A percentile compares a stretch with the other conserved stretches of the same genome.
phyloP scores from a whole-genome alignment of 2,888 invertebrate species.

The Ectemnius cavifrons region DNA sequence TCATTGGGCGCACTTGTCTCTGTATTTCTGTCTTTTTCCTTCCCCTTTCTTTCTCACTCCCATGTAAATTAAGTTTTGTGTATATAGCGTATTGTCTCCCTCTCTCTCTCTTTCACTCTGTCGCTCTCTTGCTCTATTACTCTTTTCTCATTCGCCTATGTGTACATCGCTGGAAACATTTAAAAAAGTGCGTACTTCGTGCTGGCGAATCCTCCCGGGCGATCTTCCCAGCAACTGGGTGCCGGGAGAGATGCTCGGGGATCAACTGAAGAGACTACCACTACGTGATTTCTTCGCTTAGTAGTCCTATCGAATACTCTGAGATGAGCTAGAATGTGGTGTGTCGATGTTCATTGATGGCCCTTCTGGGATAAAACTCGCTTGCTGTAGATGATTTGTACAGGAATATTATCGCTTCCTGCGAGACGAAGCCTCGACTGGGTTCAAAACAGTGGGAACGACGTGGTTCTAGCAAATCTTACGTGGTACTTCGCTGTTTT shows the following conservation, averaged over 20 bases:
- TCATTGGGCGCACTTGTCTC: slow-evolving; percentile 11
- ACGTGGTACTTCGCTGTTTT: no score
- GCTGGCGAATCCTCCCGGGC: slow-evolving; percentile 1
- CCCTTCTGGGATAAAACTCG: no score
- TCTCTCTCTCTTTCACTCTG: slow-evolving; percentile 14
- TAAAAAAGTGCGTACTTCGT: slow-evolving; percentile 18
- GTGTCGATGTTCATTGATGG: neutral
- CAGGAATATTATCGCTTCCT: no score
- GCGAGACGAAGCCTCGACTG: no score
- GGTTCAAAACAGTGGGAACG: no score
- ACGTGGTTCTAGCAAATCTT: no score
- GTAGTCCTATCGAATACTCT: slow-evolving; percentile 23
- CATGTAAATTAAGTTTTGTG: slow-evolving; percentile 50
- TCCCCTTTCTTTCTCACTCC: no score
- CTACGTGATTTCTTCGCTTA: slow-evolving; percentile 29
- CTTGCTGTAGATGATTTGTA: no score
- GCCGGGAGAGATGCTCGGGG: slow-evolving; percentile 25
- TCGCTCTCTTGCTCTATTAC: slow-evolving; percentile 2
- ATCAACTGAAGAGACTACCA: slow-evolving; percentile 37
- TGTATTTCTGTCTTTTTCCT: slow-evolving; percentile 11
- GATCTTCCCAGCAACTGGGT: no score
- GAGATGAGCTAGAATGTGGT: slow-evolving; percentile 25
- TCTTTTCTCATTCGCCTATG: slow-evolving; percentile 7
- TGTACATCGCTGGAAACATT: slow-evolving; percentile 14
- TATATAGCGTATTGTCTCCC: slow-evolving; percentile 47